Evolutionary conservation across 1,140 invertebrate genomes (phyloP).

Genomic region (Pseudomyrmex cubaensis): DNA sequence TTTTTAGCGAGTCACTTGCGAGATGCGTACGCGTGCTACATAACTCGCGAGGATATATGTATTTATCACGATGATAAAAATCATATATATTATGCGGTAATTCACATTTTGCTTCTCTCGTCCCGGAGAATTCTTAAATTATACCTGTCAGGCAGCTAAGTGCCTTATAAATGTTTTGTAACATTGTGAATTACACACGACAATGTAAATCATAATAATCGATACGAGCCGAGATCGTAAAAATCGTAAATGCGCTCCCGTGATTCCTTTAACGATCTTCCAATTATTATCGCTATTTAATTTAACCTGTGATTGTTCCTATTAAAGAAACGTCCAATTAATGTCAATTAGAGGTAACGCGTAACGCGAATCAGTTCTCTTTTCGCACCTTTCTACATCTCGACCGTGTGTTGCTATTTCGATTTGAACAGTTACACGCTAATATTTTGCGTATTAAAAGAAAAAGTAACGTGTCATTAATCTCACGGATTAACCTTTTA

Average conservation of each 20-base stretch:
- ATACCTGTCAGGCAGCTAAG: conserved; percentile 1
- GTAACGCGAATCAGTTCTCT: conserved; percentile 4
- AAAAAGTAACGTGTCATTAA: not conserved
- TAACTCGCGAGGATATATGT: not conserved
- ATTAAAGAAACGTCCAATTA: conserved; percentile 5
- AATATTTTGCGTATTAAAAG: not conserved
- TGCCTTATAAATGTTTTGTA: conserved; percentile 32
- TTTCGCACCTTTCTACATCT: not conserved
- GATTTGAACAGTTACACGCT: not conserved
- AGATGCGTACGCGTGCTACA: not conserved
- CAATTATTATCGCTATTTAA: conserved; percentile 35
- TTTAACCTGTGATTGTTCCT: conserved; percentile 3
- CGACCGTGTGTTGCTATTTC: not conserved
- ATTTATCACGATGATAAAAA: conserved; percentile 31
- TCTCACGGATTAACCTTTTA: no score
- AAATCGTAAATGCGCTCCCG: not conserved
- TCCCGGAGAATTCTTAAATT: conserved; percentile 27
- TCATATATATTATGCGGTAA: conserved; percentile 5
- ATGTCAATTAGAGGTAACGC: not conserved
- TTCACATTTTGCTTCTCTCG: not conserved
- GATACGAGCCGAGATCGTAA: not conserved
- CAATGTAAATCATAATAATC: conserved; percentile 24
- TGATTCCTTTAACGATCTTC: conserved; percentile 5
- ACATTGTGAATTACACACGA: not conserved
- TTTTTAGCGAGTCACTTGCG: not conserved